A percentile compares a stretch with the other conserved stretches of the same genome.
Conservation (phyloP, 1,140 invertebrate species). For the Plodia interpunctella region DNA sequence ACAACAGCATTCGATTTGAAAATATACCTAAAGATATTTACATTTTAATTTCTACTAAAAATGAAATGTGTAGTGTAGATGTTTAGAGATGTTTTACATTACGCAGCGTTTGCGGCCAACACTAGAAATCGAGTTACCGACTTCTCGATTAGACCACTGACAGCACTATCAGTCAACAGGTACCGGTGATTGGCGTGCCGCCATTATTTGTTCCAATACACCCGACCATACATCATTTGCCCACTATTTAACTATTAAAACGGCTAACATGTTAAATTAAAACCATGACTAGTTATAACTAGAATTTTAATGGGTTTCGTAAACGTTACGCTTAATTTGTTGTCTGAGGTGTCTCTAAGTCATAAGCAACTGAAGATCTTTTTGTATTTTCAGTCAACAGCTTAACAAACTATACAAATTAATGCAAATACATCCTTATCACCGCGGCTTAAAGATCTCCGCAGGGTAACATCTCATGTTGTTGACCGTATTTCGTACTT, state of each 20-base stretch:
- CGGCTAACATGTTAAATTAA: conserved; percentile 54
- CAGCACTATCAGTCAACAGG: conserved; percentile 56
- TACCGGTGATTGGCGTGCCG: conserved; percentile 33
- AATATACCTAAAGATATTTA: no score
- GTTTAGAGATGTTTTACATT: neutral
- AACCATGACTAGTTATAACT: conserved; percentile 50
- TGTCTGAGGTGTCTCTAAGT: neutral
- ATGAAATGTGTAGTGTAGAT: no score
- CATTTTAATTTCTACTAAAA: no score
- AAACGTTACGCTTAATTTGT: neutral
- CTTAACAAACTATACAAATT: no score
- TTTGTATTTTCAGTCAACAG: no score
- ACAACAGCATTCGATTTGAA: no score
- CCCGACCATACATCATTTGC: conserved; percentile 44
- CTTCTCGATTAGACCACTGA: conserved; percentile 43
- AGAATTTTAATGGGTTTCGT: conserved; percentile 34
- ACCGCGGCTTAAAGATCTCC: no score
- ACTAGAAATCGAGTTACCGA: conserved; percentile 13
- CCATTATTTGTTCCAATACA: conserved; percentile 20
- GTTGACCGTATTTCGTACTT: no score
- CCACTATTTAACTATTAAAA: conserved; percentile 34
- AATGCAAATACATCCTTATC: no score
- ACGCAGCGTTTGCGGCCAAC: neutral
- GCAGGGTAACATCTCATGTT: no score
- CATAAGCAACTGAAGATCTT: neutral